Conservation (phyloP, 2,888 invertebrate species). For the Phyto melanocephala region DNA sequence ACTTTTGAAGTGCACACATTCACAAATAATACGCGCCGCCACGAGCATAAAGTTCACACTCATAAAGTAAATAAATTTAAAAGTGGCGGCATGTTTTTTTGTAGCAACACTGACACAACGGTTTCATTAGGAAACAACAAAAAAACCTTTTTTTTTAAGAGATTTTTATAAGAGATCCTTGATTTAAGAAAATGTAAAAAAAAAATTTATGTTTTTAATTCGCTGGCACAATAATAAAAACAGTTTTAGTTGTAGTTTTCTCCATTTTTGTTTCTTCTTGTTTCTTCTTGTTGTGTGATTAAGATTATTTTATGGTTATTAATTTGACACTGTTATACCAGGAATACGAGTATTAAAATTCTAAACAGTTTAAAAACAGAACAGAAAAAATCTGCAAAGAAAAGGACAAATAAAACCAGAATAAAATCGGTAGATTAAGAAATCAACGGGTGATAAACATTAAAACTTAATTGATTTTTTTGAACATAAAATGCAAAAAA, state of each 20-base stretch:
- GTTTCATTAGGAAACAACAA: constrained; percentile 28
- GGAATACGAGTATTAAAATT: constrained; percentile 42
- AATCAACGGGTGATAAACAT: constrained; percentile 63
- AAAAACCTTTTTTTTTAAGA: neutral
- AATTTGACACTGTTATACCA: constrained; percentile 58
- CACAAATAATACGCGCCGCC: constrained; percentile 15
- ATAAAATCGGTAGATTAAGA: constrained; percentile 43
- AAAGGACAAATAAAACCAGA: neutral
- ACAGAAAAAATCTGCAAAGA: neutral
- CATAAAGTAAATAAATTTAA: constrained; percentile 64
- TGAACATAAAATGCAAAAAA: neutral
- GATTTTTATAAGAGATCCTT: constrained; percentile 49
- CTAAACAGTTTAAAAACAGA: neutral
- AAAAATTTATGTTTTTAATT: constrained; percentile 1
- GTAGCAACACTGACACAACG: neutral
- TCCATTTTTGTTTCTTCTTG: neutral
- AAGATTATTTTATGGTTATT: constrained; percentile 60
- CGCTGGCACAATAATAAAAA: neutral
- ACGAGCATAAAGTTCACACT: constrained; percentile 66
- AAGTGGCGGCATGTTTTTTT: constrained; percentile 50
- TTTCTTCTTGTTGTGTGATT: neutral
- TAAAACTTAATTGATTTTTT: constrained; percentile 55
- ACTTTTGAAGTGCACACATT: neutral
- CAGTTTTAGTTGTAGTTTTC: neutral
- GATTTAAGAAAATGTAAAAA: constrained; percentile 12